A percentile compares a stretch with the other conserved stretches of the same genome.
Conservation (phyloP, 92 coral and sea anemone species). For the Diadumene lineata region DNA sequence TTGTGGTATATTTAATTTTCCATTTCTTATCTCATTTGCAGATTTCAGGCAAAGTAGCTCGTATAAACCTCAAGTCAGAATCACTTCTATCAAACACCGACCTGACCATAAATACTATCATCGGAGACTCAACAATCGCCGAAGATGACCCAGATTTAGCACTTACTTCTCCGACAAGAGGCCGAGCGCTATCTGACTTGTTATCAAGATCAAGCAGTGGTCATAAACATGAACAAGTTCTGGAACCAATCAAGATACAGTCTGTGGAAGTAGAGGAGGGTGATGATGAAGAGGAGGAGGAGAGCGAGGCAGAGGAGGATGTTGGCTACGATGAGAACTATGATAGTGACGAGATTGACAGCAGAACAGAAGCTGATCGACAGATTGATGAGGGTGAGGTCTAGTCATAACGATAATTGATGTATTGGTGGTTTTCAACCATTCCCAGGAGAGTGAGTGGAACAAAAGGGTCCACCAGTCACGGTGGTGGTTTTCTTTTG, state of each 20-base stretch:
- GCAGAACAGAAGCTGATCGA: slow-evolving; percentile 64
- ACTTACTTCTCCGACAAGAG: slow-evolving; percentile 46
- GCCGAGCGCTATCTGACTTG: slow-evolving; percentile 90
- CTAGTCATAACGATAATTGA: background rate
- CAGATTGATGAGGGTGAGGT: slow-evolving; percentile 21
- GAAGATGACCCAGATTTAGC: slow-evolving; percentile 22
- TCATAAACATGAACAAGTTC: slow-evolving; percentile 57
- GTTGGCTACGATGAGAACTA: slow-evolving; percentile 39
- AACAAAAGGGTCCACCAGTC: too few relatives aligned
- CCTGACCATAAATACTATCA: slow-evolving; percentile 79
- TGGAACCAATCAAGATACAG: slow-evolving; percentile 94
- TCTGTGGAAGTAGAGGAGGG: slow-evolving; percentile 70
- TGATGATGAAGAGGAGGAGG: slow-evolving; percentile 58
- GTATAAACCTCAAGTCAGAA: slow-evolving; percentile 74
- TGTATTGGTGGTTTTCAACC: background rate
- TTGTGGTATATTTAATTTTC: too few relatives aligned
- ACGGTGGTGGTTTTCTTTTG: too few relatives aligned
- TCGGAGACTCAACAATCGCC: slow-evolving; percentile 44
- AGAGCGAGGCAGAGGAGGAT: too few relatives aligned
- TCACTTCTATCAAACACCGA: slow-evolving; percentile 83
- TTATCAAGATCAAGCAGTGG: slow-evolving; percentile 49
- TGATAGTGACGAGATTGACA: slow-evolving; percentile 44
- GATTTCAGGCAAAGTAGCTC: slow-evolving; percentile 68
- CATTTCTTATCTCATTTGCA: too few relatives aligned
- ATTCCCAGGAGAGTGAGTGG: too few relatives aligned